Evolutionary conservation across 2,797 vertebrate genomes (phyloP).

Genomic region (Syndactyla subalaris): DNA sequence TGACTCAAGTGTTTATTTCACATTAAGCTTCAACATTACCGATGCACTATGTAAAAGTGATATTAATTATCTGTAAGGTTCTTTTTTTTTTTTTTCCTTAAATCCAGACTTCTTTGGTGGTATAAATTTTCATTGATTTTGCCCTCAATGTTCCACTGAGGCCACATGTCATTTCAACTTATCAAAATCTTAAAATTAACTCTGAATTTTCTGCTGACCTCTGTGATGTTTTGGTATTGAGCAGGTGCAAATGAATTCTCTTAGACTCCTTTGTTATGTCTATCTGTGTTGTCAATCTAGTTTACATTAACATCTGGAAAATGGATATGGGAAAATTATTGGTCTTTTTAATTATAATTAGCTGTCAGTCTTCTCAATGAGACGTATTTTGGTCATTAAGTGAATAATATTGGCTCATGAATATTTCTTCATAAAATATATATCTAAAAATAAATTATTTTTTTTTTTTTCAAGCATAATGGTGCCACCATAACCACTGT

Average conservation of each 20-base stretch:
- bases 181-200: constrained; percentile 59
- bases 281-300: constrained; percentile 54
- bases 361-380: constrained; percentile 53
- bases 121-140: constrained; percentile 35
- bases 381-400: constrained; percentile 46
- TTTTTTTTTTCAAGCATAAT: constrained; percentile 21
- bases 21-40: constrained; percentile 55
- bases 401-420: constrained; percentile 29
- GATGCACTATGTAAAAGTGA: constrained; percentile 48
- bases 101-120: background rate
- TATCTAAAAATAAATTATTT: constrained; percentile 1
- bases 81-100: background rate
- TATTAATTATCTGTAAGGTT: constrained; percentile 61
- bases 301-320: constrained; percentile 56
- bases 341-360: constrained; percentile 69
- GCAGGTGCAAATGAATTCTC: constrained; percentile 54
- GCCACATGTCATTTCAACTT: constrained; percentile 50
- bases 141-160: constrained; percentile 17
- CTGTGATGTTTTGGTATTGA: constrained; percentile 43
- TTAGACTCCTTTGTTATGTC: constrained; percentile 56
- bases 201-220: constrained; percentile 59
- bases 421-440: constrained; percentile 9
- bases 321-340: constrained; percentile 48
- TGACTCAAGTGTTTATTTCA: constrained; percentile 76
- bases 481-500: background rate